These are phyloP conservation scores for Armadillidium nasatum DNA, from an alignment of 1,140 invertebrate species.

Conservation along the genomic window DNA sequence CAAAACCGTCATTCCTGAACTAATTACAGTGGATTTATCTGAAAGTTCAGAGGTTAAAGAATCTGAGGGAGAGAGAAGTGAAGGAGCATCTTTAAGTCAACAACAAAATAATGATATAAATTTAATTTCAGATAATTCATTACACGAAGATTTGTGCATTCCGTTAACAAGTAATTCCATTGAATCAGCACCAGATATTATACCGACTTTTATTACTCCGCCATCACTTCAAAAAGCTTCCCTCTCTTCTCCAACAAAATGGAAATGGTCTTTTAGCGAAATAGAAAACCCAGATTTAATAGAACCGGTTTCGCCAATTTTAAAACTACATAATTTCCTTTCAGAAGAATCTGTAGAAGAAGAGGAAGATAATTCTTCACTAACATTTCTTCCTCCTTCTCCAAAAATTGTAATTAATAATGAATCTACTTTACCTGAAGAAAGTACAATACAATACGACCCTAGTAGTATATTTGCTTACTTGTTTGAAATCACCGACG, in stretches of 20 bases:
- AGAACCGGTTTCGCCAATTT: not conserved
- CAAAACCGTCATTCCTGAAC: too few relatives aligned
- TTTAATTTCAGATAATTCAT: too few relatives aligned
- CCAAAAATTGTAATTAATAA: not conserved
- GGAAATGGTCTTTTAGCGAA: conserved; percentile 7
- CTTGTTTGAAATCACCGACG: not conserved
- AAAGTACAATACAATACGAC: not conserved
- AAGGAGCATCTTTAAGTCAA: too few relatives aligned
- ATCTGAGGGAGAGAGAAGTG: too few relatives aligned
- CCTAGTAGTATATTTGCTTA: not conserved
- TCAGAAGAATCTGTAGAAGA: not conserved
- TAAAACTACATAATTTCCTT: not conserved
- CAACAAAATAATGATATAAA: too few relatives aligned
- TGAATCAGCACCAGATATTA: too few relatives aligned
- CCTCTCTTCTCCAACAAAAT: not conserved
- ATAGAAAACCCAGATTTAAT: not conserved
- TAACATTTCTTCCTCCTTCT: not conserved
- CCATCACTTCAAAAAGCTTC: not conserved
- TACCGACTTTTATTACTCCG: too few relatives aligned
- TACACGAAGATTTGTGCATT: too few relatives aligned
- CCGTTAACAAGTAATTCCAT: too few relatives aligned
- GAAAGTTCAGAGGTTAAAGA: too few relatives aligned
- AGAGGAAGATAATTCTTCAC: not conserved
- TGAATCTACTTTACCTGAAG: not conserved
- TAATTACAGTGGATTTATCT: too few relatives aligned